These are phyloP conservation scores for Alaudala cheleensis DNA, from an alignment of 2,113 vertebrate species.

Conservation along the genomic window DNA sequence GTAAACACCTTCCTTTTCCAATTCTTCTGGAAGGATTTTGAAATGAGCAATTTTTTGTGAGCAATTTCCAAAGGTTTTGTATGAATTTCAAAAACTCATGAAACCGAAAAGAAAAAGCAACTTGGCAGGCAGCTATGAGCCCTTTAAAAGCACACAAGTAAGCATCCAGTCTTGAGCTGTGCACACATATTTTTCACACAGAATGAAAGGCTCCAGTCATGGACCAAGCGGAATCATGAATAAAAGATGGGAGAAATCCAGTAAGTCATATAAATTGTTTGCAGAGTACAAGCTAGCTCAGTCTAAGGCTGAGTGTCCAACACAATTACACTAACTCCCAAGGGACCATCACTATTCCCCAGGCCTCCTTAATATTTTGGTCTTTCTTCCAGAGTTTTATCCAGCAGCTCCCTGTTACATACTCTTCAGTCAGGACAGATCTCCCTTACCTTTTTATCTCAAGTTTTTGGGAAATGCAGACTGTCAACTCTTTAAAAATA, in stretches of 20 bases:
- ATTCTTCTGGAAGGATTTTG: background rate
- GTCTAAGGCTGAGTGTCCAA: background rate
- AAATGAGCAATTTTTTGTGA: background rate
- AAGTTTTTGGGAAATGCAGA: background rate
- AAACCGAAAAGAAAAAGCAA: background rate
- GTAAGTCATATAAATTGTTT: background rate
- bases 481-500: background rate
- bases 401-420: background rate
- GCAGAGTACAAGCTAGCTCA: background rate
- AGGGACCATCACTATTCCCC: background rate
- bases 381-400: background rate
- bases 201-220: background rate
- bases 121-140: background rate
- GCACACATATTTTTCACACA: background rate
- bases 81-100: background rate
- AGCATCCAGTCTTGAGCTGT: background rate
- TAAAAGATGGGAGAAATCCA: slow-evolving; percentile 39
- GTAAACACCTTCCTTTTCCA: background rate
- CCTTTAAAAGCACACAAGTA: background rate
- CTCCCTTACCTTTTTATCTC: background rate
- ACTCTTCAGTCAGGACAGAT: background rate
- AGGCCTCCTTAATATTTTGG: background rate
- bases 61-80: background rate
- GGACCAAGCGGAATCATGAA: background rate
- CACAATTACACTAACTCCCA: background rate